Conservation (phyloP, 2,797 vertebrate genomes). For the Thamnophis elegans region DNA sequence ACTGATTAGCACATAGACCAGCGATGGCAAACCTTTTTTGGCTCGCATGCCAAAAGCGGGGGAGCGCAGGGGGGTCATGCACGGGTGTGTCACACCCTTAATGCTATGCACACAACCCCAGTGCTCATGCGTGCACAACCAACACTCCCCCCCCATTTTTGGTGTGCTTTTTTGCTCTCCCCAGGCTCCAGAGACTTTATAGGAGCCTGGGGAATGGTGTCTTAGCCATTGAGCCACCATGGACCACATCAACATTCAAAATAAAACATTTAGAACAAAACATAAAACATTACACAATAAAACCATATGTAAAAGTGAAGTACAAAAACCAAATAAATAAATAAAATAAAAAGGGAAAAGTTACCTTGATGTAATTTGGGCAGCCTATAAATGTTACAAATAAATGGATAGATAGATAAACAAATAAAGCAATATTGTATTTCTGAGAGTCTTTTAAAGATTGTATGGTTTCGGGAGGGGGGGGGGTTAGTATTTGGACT, state of each 20-base stretch:
- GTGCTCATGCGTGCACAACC: no score
- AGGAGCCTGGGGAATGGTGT: no score
- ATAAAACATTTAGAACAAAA: not conserved
- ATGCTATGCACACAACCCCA: no score
- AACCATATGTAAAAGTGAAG: not conserved
- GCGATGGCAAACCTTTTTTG: no score
- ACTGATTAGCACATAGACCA: not conserved
- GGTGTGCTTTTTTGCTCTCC: no score
- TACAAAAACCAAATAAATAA: not conserved
- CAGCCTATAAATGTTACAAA: not conserved
- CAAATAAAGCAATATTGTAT: not conserved
- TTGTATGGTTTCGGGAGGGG: not conserved
- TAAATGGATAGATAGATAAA: no score
- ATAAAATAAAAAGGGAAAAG: not conserved
- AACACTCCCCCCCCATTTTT: no score
- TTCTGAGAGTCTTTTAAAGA: not conserved
- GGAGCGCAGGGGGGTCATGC: no score
- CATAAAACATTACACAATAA: not conserved
- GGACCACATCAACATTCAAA: not conserved
- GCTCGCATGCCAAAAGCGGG: no score
- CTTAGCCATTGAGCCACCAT: not conserved
- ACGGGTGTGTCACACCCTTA: no score
- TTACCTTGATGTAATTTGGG: not conserved
- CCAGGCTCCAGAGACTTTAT: no score
- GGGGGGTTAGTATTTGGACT: not conserved